Conservation (phyloP, 2,113 vertebrate genomes). For the Mastomys coucha region DNA sequence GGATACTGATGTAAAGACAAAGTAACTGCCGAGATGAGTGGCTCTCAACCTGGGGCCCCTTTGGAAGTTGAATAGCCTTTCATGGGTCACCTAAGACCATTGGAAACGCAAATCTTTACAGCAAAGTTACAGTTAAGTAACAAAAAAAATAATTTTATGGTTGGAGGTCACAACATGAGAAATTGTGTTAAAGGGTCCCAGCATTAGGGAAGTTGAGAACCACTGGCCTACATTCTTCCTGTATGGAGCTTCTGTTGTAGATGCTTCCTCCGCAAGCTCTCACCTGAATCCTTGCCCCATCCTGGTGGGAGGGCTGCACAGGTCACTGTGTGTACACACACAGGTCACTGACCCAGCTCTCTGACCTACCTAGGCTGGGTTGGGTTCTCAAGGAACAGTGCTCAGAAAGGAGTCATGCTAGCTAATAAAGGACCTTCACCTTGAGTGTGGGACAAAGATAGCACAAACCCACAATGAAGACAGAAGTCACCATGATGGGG, state of each 20-base stretch:
- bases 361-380: no score
- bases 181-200: background rate
- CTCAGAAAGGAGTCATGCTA: accelerated
- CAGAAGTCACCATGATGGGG: background rate
- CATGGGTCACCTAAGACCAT: background rate
- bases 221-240: no score
- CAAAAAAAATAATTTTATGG: background rate
- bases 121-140: background rate
- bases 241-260: background rate
- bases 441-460: background rate
- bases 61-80: background rate
- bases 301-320: background rate
- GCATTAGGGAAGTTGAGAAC: background rate
- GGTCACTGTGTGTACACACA: no score
- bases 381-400: background rate
- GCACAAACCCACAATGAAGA: background rate
- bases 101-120: background rate
- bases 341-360: accelerated
- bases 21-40: background rate
- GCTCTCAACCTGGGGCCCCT: background rate
- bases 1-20: background rate
- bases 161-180: background rate
- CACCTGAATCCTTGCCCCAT: accelerated
- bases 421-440: background rate
- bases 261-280: background rate